Conservation (phyloP, 1,140 invertebrate genomes). For the Drosophila sulfurigaster region DNA sequence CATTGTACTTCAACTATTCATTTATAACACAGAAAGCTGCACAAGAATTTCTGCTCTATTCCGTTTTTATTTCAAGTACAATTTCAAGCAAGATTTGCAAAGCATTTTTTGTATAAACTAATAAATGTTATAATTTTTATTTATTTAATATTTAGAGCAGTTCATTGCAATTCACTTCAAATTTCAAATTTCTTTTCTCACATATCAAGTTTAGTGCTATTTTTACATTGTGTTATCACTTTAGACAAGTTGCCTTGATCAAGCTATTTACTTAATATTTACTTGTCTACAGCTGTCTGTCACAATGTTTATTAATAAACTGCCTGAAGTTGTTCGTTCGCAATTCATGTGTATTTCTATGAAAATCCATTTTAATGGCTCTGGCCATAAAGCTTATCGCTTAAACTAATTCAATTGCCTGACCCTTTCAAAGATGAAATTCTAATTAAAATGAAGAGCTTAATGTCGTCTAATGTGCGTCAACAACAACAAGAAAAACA, state of each 20-base stretch:
- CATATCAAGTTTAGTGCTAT: no score
- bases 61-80: no score
- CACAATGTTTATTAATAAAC: conserved; percentile 17
- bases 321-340: background rate
- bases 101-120: no score
- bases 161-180: no score
- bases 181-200: no score
- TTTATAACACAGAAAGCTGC: no score
- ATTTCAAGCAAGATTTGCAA: no score
- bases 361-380: conserved; percentile 22
- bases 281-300: background rate
- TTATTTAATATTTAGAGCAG: no score
- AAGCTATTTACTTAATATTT: background rate
- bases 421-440: conserved; percentile 20
- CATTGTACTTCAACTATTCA: no score
- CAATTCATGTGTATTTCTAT: conserved; percentile 13
- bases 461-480: conserved; percentile 39
- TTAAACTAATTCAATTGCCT: conserved; percentile 44
- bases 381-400: conserved; percentile 28
- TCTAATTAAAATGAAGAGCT: conserved; percentile 45
- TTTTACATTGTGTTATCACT: background rate
- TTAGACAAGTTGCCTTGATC: background rate
- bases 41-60: no score
- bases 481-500: conserved; percentile 2
- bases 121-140: no score